Evolutionary conservation across 2,888 invertebrate genomes (phyloP).

Genomic region (Leptinotarsa haldemani): DNA sequence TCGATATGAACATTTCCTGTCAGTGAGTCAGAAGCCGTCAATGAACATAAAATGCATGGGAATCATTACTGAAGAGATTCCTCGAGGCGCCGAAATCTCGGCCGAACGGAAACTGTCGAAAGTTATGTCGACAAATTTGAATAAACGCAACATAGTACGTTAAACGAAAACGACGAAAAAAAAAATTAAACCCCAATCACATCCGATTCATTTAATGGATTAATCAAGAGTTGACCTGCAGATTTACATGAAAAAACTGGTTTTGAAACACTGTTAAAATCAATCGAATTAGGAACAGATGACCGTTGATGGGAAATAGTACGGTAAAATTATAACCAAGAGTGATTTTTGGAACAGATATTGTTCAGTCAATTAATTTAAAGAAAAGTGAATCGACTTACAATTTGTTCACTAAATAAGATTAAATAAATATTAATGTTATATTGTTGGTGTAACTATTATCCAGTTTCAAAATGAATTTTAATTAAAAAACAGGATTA

Average conservation of each 20-base stretch:
- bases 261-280: conserved; percentile 17
- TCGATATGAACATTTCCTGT: background rate
- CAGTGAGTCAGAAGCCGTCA: background rate
- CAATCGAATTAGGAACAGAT: background rate
- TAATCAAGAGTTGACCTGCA: conserved; percentile 40
- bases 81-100: conserved; percentile 35
- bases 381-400: background rate
- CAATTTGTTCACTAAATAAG: too few relatives aligned
- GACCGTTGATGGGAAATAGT: background rate
- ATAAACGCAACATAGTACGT: conserved; percentile 20
- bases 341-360: too few relatives aligned
- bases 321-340: background rate
- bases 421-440: too few relatives aligned
- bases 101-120: conserved; percentile 35
- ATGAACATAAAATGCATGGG: conserved; percentile 35
- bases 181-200: conserved; percentile 44
- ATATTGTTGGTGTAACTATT: too few relatives aligned
- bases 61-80: conserved; percentile 37
- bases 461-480: too few relatives aligned
- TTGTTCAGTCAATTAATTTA: background rate
- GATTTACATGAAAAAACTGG: conserved; percentile 37
- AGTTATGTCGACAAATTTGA: conserved; percentile 33
- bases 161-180: conserved; percentile 9
- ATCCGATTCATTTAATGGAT: conserved; percentile 45
- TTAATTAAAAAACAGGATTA: too few relatives aligned